A percentile compares a stretch with the other conserved stretches of the same genome.
phyloP scores from a whole-genome alignment of 2,797 vertebrate species.

The Pseudomugil tenellus region DNA sequence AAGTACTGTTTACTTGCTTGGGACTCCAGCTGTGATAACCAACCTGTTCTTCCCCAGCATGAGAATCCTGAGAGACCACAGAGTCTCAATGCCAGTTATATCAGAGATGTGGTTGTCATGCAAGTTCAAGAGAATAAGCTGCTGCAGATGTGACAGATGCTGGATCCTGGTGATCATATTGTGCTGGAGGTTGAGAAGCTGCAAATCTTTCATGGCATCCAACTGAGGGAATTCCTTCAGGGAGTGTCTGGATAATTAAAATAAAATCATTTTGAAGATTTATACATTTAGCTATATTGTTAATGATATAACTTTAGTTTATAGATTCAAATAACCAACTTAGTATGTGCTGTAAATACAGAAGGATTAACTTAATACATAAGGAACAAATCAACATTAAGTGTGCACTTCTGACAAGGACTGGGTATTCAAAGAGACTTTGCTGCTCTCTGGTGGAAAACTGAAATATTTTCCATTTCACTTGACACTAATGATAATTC shows the following conservation, averaged over 20 bases:
- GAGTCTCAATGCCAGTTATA: conserved; percentile 89
- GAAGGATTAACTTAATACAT: background rate
- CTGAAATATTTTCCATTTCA: conserved; percentile 20
- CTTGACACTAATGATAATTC: background rate
- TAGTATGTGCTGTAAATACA: background rate
- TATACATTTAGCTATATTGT: background rate
- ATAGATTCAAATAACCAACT: conserved; percentile 4
- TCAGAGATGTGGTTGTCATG: conserved; percentile 92
- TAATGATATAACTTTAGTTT: no score
- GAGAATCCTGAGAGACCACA: conserved; percentile 89
- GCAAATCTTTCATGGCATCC: conserved; percentile 85
- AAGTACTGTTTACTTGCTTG: conserved; percentile 1
- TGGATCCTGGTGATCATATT: conserved; percentile 91
- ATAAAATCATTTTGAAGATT: background rate
- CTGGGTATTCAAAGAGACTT: conserved; percentile 42
- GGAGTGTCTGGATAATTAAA: conserved; percentile 78
- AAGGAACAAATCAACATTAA: background rate
- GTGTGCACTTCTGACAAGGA: background rate
- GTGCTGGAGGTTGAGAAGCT: conserved; percentile 92
- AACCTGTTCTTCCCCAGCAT: conserved; percentile 95
- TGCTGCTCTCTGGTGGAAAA: conserved; percentile 79
- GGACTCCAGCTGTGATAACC: conserved; percentile 34
- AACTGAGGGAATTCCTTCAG: conserved; percentile 89
- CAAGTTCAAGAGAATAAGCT: conserved; percentile 91
- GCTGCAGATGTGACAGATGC: conserved; percentile 88